These are phyloP conservation scores for Sarcophaga variegata DNA, from an alignment of 2,888 invertebrate genomes.

Conservation along the genomic window DNA sequence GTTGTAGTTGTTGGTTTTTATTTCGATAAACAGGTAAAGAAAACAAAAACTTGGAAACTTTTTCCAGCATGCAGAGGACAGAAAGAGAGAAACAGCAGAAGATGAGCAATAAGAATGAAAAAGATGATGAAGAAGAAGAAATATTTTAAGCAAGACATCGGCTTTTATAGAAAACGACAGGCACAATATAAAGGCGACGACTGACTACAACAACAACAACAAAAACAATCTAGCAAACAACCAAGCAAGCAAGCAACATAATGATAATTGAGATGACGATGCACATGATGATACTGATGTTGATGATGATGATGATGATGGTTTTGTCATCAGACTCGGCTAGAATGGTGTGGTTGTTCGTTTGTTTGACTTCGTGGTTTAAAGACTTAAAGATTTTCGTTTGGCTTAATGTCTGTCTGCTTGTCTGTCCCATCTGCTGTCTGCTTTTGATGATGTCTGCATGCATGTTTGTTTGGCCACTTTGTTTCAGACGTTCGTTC, in stretches of 20 bases:
- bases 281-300: slow-evolving; percentile 23
- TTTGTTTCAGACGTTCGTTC: slow-evolving; percentile 27
- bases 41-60: too few species aligned
- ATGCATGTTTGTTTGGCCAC: slow-evolving; percentile 49
- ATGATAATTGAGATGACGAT: slow-evolving; percentile 11
- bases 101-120: neutral
- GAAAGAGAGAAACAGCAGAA: neutral
- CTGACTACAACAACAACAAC: neutral
- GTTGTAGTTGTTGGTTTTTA: neutral
- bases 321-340: slow-evolving; percentile 62
- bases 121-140: slow-evolving; percentile 14
- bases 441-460: slow-evolving; percentile 7
- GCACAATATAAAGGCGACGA: neutral
- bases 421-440: neutral
- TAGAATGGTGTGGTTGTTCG: slow-evolving; percentile 20
- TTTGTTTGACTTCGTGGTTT: neutral
- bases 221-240: neutral
- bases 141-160: slow-evolving; percentile 43
- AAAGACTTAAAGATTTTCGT: neutral
- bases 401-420: slow-evolving; percentile 20
- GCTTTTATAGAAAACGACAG: slow-evolving; percentile 8
- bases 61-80: too few species aligned
- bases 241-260: neutral
- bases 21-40: neutral
- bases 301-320: slow-evolving; percentile 59